A percentile compares a stretch with the other conserved stretches of the same genome.
phyloP scores from a whole-genome alignment of 1,140 invertebrate genomes.

The Megathymus violae region DNA sequence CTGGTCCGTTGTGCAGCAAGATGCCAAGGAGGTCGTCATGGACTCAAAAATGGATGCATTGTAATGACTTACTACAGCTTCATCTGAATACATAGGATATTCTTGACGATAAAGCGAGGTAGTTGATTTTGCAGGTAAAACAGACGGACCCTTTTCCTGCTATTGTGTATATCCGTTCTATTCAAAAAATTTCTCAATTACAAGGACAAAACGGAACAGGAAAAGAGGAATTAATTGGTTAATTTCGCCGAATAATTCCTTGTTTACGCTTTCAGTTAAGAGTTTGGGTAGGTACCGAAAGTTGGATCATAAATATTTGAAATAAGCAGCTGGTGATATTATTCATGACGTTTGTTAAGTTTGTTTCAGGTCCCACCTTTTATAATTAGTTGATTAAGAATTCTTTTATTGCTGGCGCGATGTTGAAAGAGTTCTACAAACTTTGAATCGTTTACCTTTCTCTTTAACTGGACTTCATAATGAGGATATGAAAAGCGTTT shows the following conservation, averaged over 20 bases:
- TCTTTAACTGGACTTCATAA: neutral
- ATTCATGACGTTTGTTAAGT: constrained; percentile 73
- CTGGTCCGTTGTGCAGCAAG: too few relatives aligned
- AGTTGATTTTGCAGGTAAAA: too few relatives aligned
- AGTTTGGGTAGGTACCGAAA: constrained; percentile 64
- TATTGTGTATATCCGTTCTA: constrained; percentile 7
- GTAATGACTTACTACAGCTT: too few relatives aligned
- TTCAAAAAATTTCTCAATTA: constrained; percentile 7
- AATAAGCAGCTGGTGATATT: constrained; percentile 75
- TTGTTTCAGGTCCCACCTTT: constrained; percentile 60
- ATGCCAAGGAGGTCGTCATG: too few relatives aligned
- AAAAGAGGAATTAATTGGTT: constrained; percentile 61
- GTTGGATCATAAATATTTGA: constrained; percentile 69
- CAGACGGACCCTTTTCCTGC: too few relatives aligned
- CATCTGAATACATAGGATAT: too few relatives aligned
- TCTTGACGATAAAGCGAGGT: too few relatives aligned
- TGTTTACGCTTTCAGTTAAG: constrained; percentile 71
- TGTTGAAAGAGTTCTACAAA: constrained; percentile 22
- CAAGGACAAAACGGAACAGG: constrained; percentile 27
- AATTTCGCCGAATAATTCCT: constrained; percentile 63
- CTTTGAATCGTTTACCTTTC: constrained; percentile 14
- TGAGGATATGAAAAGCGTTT: too few relatives aligned
- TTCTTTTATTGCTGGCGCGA: constrained; percentile 46
- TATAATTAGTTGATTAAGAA: constrained; percentile 59
- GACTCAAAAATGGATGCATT: too few relatives aligned